Evolutionary conservation across 23 tunicate genomes (phyloP).

Genomic region (Styela clava): DNA sequence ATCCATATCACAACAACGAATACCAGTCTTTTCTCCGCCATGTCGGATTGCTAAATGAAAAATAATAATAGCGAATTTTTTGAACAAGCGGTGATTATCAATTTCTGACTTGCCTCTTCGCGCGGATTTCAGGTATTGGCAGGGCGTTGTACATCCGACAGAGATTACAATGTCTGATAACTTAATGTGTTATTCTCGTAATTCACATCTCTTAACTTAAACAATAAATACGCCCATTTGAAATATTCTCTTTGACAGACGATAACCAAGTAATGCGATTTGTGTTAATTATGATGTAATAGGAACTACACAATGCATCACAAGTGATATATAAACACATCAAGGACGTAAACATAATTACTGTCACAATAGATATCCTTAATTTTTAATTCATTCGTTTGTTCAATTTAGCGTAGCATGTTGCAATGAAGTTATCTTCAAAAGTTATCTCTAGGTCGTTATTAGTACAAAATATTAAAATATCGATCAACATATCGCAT

Average conservation of each 20-base stretch:
- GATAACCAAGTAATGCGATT: background rate
- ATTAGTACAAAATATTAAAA: too few relatives aligned
- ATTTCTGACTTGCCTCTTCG: too few relatives aligned
- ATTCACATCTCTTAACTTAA: background rate
- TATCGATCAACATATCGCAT: too few relatives aligned
- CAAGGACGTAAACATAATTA: too few relatives aligned
- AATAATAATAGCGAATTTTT: background rate
- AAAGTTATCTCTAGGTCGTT: too few relatives aligned
- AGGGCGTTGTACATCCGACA: background rate
- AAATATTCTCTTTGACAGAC: background rate
- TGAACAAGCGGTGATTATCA: too few relatives aligned
- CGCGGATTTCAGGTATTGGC: background rate
- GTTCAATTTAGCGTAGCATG: too few relatives aligned
- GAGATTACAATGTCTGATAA: background rate
- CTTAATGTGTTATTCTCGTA: background rate
- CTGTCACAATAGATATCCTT: too few relatives aligned
- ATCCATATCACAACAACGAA: background rate
- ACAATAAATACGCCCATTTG: background rate
- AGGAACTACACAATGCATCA: too few relatives aligned
- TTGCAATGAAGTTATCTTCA: too few relatives aligned
- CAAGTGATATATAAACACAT: too few relatives aligned
- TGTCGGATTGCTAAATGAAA: background rate
- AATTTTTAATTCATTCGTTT: too few relatives aligned
- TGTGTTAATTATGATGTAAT: background rate
- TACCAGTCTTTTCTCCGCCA: background rate